Base-by-base conservation (phyloP, 2,797 vertebrate genomes). In the Acanthurus tractus region DNA sequence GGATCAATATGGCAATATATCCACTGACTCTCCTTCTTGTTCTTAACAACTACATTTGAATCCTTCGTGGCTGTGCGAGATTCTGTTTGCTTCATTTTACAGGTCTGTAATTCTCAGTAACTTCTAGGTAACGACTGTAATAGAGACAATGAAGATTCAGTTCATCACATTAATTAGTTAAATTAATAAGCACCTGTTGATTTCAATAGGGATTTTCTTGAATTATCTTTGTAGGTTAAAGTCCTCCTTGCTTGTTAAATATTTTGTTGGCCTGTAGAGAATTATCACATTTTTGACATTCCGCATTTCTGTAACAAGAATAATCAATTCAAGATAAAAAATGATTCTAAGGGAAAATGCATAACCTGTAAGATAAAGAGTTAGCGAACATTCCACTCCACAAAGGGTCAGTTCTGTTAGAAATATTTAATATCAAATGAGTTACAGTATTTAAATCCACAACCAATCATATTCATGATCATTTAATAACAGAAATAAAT, bases 401-500 rank as follows among this genome's bases (percentile, higher is more conserved):
- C 17, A 5, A 2, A 23, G 13, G 4, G 13, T 4, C 14, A 29
- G 14, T 20, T 54, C 9, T 5, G 40, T 42, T 6, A 34, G 29
- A 34, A 34, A 34, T 34, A 34, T 34, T 34, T 34, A 34, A 34
- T 34, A 34, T 34, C 29, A 34, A 34, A 34, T 1, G 45, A 53
- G 4, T 11, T 13, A 20, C 64, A 63, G 62, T 17, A 63, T 44
- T 2, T 42, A 23, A 3, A 54, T 36, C 58, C 12, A 62, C 15
- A 52, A 7, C 18, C 44, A 63, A 49, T 23, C 0, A 1, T 66
- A 54, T 79, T 63, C 14, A 67, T 50, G 46, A 82, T 81, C 65
- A 78, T 69, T 81, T 84, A 63, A 86, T 59, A 89, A 75, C 46
- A 86, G 56, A 88, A 86, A 88, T 85, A 88, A 86, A 88, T 86